Evolutionary conservation across 2,113 vertebrate genomes (phyloP).

Genomic region (Bucco capensis): DNA sequence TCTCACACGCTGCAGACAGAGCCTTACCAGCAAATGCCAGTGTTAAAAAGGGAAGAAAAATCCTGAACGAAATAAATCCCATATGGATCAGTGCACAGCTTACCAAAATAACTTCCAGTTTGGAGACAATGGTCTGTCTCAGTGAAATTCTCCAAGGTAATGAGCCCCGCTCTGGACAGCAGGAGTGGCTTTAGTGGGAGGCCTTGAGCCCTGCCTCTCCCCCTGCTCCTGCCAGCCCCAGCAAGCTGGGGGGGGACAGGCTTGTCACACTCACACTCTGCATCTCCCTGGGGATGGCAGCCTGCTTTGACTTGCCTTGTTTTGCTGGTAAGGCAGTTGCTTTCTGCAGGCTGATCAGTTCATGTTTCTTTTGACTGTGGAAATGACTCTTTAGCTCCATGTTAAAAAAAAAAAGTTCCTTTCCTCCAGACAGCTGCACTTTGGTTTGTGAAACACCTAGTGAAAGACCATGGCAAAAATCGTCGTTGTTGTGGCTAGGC

Average conservation of each 20-base stretch:
- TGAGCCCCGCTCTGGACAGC: background rate
- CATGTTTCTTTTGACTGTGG: background rate
- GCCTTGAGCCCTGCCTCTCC: background rate
- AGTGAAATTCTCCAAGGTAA: background rate
- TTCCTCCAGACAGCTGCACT: background rate
- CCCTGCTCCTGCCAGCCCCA: background rate
- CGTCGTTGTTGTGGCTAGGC: no score
- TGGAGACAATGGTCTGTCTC: background rate
- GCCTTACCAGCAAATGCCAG: slow-evolving; percentile 50
- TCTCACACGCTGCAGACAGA: slow-evolving; percentile 6
- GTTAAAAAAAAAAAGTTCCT: background rate
- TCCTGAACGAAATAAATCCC: background rate
- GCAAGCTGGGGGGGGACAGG: background rate
- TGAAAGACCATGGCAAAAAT: background rate
- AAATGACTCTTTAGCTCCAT: background rate
- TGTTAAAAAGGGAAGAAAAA: background rate
- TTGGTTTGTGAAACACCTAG: background rate
- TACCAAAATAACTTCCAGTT: background rate
- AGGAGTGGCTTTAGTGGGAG: background rate
- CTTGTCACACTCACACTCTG: background rate
- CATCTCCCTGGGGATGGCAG: background rate
- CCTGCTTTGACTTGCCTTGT: background rate
- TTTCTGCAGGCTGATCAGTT: background rate
- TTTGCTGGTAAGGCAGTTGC: background rate
- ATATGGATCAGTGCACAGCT: background rate